These are phyloP conservation scores for Vanacampus margaritifer DNA, from an alignment of 2,113 vertebrate genomes.

Conservation along the genomic window DNA sequence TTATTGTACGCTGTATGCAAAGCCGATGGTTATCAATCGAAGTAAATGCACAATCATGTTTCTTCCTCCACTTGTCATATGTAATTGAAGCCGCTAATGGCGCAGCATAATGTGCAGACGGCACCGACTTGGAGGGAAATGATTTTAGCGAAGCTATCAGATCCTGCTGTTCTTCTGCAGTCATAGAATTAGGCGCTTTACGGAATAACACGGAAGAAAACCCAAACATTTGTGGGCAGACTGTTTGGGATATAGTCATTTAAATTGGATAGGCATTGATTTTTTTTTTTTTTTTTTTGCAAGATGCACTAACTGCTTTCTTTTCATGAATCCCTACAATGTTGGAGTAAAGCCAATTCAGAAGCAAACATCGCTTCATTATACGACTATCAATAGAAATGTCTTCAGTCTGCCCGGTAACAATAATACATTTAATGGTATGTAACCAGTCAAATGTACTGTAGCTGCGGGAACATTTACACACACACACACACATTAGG, in stretches of 20 bases:
- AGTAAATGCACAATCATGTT: background rate
- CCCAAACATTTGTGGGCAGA: background rate
- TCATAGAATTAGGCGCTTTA: background rate
- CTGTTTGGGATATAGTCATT: slow-evolving; percentile 19
- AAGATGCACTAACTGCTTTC: slow-evolving; percentile 8
- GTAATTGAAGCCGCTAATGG: slow-evolving; percentile 3
- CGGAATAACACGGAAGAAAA: slow-evolving; percentile 12
- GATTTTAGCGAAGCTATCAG: background rate
- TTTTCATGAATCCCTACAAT: background rate
- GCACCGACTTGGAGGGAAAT: slow-evolving; percentile 18
- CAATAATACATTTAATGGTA: background rate
- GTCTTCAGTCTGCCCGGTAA: background rate
- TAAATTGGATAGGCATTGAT: slow-evolving; percentile 22
- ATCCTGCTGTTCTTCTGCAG: background rate
- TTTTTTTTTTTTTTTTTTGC: slow-evolving; percentile 1
- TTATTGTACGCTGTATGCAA: background rate
- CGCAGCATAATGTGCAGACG: slow-evolving; percentile 2
- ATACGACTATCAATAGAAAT: background rate
- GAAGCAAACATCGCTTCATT: background rate
- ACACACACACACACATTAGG: too few relatives aligned
- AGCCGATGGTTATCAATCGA: too few relatives aligned
- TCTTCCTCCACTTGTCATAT: background rate
- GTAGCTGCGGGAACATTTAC: too few relatives aligned
- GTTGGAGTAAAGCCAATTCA: background rate
- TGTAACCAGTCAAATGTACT: background rate